These are phyloP conservation scores for Cladopsammia gracilis DNA, from an alignment of 64 coral and sea anemone genomes.

Conservation along the genomic window DNA sequence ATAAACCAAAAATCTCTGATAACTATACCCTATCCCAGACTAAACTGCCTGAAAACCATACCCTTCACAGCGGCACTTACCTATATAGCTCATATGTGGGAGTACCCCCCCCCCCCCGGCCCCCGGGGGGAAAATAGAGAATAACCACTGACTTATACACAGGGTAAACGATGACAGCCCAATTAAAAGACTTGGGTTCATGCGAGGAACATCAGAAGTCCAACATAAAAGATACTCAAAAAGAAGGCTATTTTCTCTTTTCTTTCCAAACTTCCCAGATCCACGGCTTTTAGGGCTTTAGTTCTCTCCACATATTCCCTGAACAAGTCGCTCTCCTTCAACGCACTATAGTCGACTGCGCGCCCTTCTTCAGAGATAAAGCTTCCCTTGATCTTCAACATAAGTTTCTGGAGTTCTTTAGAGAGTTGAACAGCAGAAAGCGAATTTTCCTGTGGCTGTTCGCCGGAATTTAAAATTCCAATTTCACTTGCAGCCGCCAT, in stretches of 20 bases:
- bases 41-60: no score
- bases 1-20: no score
- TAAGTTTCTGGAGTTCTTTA: slow-evolving; percentile 76
- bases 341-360: slow-evolving; percentile 71
- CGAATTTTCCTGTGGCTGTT: not conserved
- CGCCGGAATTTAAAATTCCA: slow-evolving; percentile 32
- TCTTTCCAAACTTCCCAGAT: slow-evolving; percentile 50
- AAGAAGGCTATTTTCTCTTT: slow-evolving; percentile 86
- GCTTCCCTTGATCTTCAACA: slow-evolving; percentile 78
- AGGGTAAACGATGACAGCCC: no score
- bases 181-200: not conserved
- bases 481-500: not conserved
- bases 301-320: slow-evolving; percentile 67
- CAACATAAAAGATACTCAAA: slow-evolving; percentile 80
- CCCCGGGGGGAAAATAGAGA: no score
- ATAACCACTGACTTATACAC: no score
- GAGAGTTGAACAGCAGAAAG: slow-evolving; percentile 70
- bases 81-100: no score
- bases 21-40: no score
- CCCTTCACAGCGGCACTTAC: no score
- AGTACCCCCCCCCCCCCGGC: no score
- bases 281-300: slow-evolving; percentile 45
- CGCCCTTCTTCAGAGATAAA: slow-evolving; percentile 85
- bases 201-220: not conserved
- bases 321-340: slow-evolving; percentile 87